These are phyloP conservation scores for Cyprinodon brontotheroides DNA, from an alignment of 2,113 vertebrate genomes.

Conservation along the genomic window DNA sequence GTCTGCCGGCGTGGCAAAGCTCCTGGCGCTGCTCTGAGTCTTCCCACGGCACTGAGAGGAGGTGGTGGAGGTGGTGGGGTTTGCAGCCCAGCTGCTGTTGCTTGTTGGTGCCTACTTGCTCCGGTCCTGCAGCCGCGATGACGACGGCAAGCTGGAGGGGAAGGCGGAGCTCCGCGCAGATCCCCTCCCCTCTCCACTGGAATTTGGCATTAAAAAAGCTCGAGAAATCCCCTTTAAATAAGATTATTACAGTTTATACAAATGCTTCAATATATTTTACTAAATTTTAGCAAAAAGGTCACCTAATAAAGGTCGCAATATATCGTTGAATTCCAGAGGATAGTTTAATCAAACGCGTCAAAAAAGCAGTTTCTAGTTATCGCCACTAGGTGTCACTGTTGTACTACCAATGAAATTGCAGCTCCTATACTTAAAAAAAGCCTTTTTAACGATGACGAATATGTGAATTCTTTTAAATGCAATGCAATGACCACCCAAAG, in stretches of 20 bases:
- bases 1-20: constrained; percentile 30
- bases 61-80: constrained; percentile 12
- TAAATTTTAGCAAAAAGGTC: not conserved
- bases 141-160: constrained; percentile 55
- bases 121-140: constrained; percentile 53
- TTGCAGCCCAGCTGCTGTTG: constrained; percentile 46
- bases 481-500: too few species aligned
- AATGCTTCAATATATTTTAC: not conserved
- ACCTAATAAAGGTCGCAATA: not conserved
- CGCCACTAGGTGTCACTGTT: constrained; percentile 52
- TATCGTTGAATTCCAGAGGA: not conserved
- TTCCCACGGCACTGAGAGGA: constrained; percentile 51
- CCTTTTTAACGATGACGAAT: not conserved
- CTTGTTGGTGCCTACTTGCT: constrained; percentile 47
- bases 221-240: not conserved
- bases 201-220: not conserved
- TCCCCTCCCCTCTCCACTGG: constrained; percentile 24
- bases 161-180: constrained; percentile 26
- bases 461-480: too few species aligned
- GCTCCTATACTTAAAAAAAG: not conserved
- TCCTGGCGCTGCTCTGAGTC: constrained; percentile 52
- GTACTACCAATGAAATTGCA: not conserved
- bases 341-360: not conserved
- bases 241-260: not conserved
- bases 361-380: not conserved